Evolutionary conservation across 2,113 vertebrate genomes (phyloP), one percentile per base, ranked within the genome.

Genomic region (Sapajus apella): DNA sequence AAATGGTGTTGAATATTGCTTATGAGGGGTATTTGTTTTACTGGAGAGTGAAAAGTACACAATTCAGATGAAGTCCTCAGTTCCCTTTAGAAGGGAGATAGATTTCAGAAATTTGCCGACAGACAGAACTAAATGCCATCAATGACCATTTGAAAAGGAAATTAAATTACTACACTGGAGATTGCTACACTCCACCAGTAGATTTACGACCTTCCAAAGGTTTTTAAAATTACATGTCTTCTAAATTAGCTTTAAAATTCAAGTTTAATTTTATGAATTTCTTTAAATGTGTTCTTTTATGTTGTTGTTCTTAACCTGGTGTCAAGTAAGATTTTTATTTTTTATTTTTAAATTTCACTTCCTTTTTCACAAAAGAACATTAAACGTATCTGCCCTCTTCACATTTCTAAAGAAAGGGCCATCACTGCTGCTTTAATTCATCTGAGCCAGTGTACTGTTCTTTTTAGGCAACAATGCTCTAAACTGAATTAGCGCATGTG

Each of bases 141-240:
- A 52, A 45, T 40, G 73, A 66, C 10, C 95, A 81, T 40, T 13
- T 82, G 25, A 89, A 93, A 80, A 73, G 86, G 55, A 98, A 97
- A 70, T 35, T 85, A 50, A 70, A 95, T 95, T 95, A 94, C 61
- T 32, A 97, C 43, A 87, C 30, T 45, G 92, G 92, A 79, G 92
- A 83, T 93, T 95, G 97, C 97, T 70, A 93, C 93, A 27, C 32
- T 95, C 27, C 52, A 45, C 21, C 85, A 94, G 32, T 94, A 55
- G 86, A 94, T 85, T 52, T 88, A 97, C 16, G 89, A 75, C 25
- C 47, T 95, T 8, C 88, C 79, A 30, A 68, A 66, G 37, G 32
- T 45, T 82, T 85, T 92, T 66, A 88, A 97, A 91, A 91, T 83
- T 91, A 94, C 56, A n/a, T 66, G 52, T 73, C 76, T 94, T 76